Base-by-base conservation (phyloP, 1,140 invertebrate genomes). In the Dysdera silvatica region DNA sequence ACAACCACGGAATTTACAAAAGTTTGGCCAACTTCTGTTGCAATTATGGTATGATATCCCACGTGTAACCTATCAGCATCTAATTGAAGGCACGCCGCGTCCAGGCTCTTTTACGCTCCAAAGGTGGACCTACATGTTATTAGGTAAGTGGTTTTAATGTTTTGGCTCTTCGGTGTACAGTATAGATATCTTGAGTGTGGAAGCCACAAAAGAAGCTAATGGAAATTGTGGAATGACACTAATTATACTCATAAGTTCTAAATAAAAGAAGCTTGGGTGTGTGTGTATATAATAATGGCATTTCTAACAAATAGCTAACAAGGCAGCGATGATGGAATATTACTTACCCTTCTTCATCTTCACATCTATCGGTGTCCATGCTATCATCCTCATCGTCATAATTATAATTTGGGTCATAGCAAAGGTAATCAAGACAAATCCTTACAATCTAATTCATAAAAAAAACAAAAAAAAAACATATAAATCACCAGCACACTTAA, bases 321-420 rank as follows among this genome's bases (percentile, higher is more conserved):
- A 61, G 60, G 10, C 7, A 14, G 24, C 16, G 12, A 33, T 18
- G 23, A 18, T 16, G n/a, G 60, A 24, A 26, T 29, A 35, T 8
- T 51, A 65, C 54, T 52, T 69, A 75, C 74, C 74, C 87, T 61
- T 88, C 85, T 16, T 88, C 80, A 82, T 87, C 65, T 78, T 85
- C 79, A 55, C 84, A 84, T 20, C 81, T 82, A 67, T 86, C 86
- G 20, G 83, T 85, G 66, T 83, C 83, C 81, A 81, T 84, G 35
- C 70, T 71, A 23, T 74, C 71, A 43, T 82, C 81, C 65, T 87
- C 86, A 70, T 90, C 88, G 71, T 96, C 93, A 72, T 98, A 98
- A 78, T 98, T 98, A 74, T 98, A 98, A 75, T 98, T 98, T 6
- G 95, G 95, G 80, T 98, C 95, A 72, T 98, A 94, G n/a, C 89